Conservation (phyloP, 2,113 vertebrate genomes). For the Alligator mississippiensis region DNA sequence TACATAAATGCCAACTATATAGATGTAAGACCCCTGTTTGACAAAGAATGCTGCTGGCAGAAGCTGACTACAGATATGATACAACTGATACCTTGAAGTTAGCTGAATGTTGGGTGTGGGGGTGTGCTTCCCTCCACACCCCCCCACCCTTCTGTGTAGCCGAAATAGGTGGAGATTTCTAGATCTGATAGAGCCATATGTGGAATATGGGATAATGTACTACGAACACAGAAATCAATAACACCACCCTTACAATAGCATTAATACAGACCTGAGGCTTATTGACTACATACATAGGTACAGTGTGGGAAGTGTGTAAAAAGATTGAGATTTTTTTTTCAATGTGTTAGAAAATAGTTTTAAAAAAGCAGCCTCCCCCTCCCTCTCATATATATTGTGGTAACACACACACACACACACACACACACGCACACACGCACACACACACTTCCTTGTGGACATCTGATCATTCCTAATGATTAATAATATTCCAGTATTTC, state of each 20-base stretch:
- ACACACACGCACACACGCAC: rapidly evolving
- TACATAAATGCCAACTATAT: slow-evolving; percentile 99
- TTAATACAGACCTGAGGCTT: slow-evolving; percentile 39
- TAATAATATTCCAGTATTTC: not conserved
- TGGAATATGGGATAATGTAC: slow-evolving; percentile 55
- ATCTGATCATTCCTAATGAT: not conserved
- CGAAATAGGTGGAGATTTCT: slow-evolving; percentile 49
- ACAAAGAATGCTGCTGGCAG: not conserved
- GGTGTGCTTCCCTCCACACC: slow-evolving; percentile 36
- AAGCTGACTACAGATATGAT: slow-evolving; percentile 6
- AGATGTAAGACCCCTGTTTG: slow-evolving; percentile 84
- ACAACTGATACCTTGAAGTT: not conserved
- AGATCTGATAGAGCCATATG: slow-evolving; percentile 42
- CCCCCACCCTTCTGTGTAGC: slow-evolving; percentile 31
- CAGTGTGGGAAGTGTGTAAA: slow-evolving; percentile 38
- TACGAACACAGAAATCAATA: slow-evolving; percentile 34
- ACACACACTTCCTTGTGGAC: rapidly evolving
- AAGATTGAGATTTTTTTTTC: slow-evolving; percentile 38
- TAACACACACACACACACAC: not conserved
- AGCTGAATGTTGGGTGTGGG: not conserved
- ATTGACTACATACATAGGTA: not conserved
- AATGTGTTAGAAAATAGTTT: slow-evolving; percentile 26
- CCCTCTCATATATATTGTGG: too few species aligned
- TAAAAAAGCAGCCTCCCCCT: not conserved
- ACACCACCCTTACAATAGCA: slow-evolving; percentile 46